A percentile compares a stretch with the other conserved stretches of the same genome.
phyloP scores from a whole-genome alignment of 2,888 invertebrate genomes.

The Parapristionchus giblindavisi region DNA sequence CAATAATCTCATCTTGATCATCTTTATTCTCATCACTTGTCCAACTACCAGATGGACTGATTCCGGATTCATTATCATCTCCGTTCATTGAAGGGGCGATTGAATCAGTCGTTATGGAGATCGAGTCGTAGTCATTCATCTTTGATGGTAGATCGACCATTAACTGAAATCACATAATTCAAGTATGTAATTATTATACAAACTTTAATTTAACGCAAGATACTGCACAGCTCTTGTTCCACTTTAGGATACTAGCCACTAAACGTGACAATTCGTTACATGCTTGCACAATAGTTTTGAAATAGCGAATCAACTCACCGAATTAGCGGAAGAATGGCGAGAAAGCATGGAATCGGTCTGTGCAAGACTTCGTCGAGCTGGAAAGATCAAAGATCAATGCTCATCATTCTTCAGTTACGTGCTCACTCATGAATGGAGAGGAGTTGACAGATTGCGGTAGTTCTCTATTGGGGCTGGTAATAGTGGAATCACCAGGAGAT shows the following conservation, averaged over 20 bases:
- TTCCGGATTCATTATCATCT: background rate
- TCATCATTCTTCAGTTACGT: background rate
- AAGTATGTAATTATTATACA: background rate
- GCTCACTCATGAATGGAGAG: slow-evolving; percentile 30
- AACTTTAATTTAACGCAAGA: too few species aligned
- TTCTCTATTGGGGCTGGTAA: too few species aligned
- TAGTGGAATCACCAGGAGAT: background rate
- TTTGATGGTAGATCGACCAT: slow-evolving; percentile 1
- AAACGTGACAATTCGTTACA: background rate
- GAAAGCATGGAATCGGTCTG: slow-evolving; percentile 9
- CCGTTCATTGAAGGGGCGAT: slow-evolving; percentile 15
- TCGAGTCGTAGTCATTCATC: slow-evolving; percentile 5
- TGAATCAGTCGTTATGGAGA: slow-evolving; percentile 10
- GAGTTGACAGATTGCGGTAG: slow-evolving; percentile 1
- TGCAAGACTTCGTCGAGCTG: slow-evolving; percentile 7
- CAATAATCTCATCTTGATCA: slow-evolving; percentile 24
- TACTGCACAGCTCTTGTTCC: background rate
- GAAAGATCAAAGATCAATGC: background rate
- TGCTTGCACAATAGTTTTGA: background rate
- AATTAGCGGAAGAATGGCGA: background rate
- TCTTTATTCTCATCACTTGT: slow-evolving; percentile 4
- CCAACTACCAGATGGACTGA: slow-evolving; percentile 23
- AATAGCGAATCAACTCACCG: background rate
- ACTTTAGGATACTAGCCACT: background rate
- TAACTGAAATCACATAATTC: slow-evolving; percentile 10